These are phyloP conservation scores for Mechanitis mazaeus DNA, from an alignment of 2,888 invertebrate species.

Conservation along the genomic window DNA sequence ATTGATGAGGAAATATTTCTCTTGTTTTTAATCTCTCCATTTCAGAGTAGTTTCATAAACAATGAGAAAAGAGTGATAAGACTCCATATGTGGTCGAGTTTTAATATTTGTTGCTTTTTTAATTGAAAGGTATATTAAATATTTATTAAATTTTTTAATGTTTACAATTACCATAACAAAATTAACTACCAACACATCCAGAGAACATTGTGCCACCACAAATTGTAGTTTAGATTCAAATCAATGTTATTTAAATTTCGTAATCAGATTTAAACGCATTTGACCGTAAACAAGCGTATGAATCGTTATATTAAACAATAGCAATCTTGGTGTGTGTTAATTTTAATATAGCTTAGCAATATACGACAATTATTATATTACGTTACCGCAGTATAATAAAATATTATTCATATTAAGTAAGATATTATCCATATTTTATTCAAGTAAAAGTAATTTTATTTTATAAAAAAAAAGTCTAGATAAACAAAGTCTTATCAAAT, in stretches of 20 bases:
- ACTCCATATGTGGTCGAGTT: not conserved
- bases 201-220: not conserved
- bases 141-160: not conserved
- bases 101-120: not conserved
- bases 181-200: not conserved
- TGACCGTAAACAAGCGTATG: not conserved
- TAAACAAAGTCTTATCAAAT: not conserved
- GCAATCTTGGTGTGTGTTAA: too few species aligned
- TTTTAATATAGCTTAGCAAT: too few species aligned
- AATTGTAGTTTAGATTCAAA: conserved; percentile 5
- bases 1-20: conserved; percentile 20
- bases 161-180: not conserved
- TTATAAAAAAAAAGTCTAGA: not conserved
- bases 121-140: not conserved
- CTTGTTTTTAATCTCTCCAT: conserved; percentile 5
- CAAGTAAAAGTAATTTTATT: too few species aligned
- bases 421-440: too few species aligned
- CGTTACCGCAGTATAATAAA: too few species aligned
- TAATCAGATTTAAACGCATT: not conserved
- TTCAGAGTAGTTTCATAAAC: not conserved
- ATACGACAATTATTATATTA: too few species aligned
- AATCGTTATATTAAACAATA: not conserved
- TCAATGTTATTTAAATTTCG: conserved; percentile 5
- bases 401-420: too few species aligned
- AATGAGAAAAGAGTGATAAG: not conserved